Evolutionary conservation across 1,140 invertebrate genomes (phyloP), one percentile per base, ranked within the genome.

Genomic region (Plectus sambesii): DNA sequence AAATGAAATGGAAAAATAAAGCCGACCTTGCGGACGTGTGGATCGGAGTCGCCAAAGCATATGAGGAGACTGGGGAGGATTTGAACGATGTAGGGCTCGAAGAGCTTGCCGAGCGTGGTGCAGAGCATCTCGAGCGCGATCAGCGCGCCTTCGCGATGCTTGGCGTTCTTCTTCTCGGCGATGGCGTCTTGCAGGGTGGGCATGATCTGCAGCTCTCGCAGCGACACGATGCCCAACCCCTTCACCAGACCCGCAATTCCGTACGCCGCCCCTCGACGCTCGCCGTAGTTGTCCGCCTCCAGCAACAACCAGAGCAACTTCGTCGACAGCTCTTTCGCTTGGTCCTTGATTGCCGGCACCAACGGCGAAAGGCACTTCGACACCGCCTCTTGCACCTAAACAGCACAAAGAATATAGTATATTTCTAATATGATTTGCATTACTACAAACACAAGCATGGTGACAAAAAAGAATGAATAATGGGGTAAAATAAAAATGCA

Each of bases 91-190:
- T 98, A 99, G 0, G 93, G 93, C 70, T 99, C 94, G 74, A 98
- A 98, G 29, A 97, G 73, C 48, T 89, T 80, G 0, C 90, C 90
- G 35, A 64, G 35, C 8, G 50, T 53, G 20, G 48, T 60, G 70
- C 87, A 97, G 12, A 99, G 74, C 81, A 94, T 89, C 74, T 97
- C 92, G 75, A 97, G 88, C 1, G 88, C 90, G 75, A 99, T 89
- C 19, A 98, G 70, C 1, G 90, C 88, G 47, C 90, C 89, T 79
- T 97, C 90, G 59, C 89, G 72, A 53, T 85, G 82, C 59, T 83
- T 80, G 55, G 85, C 86, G 68, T 92, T 92, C 66, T 94, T 93
- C 66, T 96, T 96, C 69, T 96, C 85, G 69, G 94, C 87, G 61
- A 98, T 88, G 49, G 87, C 88, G 42, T 82, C 82, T 0, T 87